Evolutionary conservation across 2,113 vertebrate species (phyloP), one percentile per base, ranked within the genome.

Genomic region (Pelodiscus sinensis): DNA sequence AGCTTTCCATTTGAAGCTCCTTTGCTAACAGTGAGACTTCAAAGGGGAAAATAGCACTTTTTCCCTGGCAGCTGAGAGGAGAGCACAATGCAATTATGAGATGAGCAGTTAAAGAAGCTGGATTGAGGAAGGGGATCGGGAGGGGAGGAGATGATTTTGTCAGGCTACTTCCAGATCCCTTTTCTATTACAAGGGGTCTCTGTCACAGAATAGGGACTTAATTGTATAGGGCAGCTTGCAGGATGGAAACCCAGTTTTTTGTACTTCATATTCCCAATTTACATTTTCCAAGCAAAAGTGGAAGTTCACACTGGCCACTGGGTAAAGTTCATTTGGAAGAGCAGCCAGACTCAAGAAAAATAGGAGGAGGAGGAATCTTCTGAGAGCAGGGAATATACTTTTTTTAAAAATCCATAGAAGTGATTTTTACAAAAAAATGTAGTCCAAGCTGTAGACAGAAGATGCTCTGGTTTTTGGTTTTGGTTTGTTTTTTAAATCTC

Each of bases 271-370:
- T 50, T 77, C 38, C 73, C 44, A 77, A 50, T 8, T 25, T 84
- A 60, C 83, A 89, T 81, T 86, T 51, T 56, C 9, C 80, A 85
- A 54, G 85, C 89, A 75, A 55, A 1, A 29, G 52, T 51, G 19
- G 38, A 79, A 93, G 50, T 56, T 93, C 87, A 68, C 92, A 79
- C 75, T 93, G 89, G 79, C 90, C 38, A 77, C 24, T 77, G 22
- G 3, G 73, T 14, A 89, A 0, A 0, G 52, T 50, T 1, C 0
- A 0, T 87, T 92, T 92, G 51, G 50, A 81, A 88, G 57, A 57
- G 56, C 35, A 35, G 29, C 57, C 29, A 68, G 21, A 51, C 75
- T 90, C 25, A 56, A 57, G 68, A 3, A 80, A 21, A 1, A 0
- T 13, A 51, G 4, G 10, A 60, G 88, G 75, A 65, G 44, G 71